These are phyloP conservation scores for Branchinecta lynchi DNA, from an alignment of 1,140 invertebrate species.

Conservation along the genomic window DNA sequence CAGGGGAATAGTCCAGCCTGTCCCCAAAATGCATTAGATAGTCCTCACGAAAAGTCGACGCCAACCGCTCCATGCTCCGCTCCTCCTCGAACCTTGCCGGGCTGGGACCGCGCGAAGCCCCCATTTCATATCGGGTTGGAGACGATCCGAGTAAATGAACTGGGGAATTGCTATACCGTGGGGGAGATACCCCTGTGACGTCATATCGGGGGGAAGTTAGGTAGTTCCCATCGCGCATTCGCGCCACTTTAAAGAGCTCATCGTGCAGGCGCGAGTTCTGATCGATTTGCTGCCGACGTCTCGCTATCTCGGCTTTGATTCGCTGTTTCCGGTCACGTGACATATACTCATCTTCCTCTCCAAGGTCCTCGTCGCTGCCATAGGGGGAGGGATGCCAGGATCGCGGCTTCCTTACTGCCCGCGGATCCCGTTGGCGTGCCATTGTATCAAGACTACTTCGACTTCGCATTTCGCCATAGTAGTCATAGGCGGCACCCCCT, in stretches of 20 bases:
- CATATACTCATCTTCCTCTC: conserved; percentile 36
- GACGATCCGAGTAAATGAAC: conserved; percentile 20
- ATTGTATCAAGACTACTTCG: background rate
- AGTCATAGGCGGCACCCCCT: conserved; percentile 10
- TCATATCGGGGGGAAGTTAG: conserved; percentile 24
- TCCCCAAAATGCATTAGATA: conserved; percentile 33
- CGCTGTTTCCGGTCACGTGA: conserved; percentile 41
- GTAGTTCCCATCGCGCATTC: conserved; percentile 33
- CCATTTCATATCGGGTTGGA: conserved; percentile 22
- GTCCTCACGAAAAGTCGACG: conserved; percentile 37
- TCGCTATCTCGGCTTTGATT: conserved; percentile 46
- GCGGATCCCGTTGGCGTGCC: conserved; percentile 18
- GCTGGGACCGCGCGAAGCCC: conserved; percentile 22
- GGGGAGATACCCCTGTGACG: conserved; percentile 22
- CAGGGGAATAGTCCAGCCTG: conserved; percentile 33
- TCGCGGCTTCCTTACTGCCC: conserved; percentile 34
- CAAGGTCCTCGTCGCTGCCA: conserved; percentile 35
- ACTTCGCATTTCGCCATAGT: conserved; percentile 18
- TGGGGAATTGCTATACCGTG: conserved; percentile 23
- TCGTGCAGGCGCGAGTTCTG: conserved; percentile 42
- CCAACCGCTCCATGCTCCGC: conserved; percentile 37
- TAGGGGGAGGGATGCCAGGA: conserved; percentile 45
- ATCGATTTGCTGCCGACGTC: conserved; percentile 43
- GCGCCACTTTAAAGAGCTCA: conserved; percentile 39
- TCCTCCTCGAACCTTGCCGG: conserved; percentile 32